Evolutionary conservation across 2,888 invertebrate genomes (phyloP), one percentile per base, ranked within the genome.

Genomic region (Plebejus anna): DNA sequence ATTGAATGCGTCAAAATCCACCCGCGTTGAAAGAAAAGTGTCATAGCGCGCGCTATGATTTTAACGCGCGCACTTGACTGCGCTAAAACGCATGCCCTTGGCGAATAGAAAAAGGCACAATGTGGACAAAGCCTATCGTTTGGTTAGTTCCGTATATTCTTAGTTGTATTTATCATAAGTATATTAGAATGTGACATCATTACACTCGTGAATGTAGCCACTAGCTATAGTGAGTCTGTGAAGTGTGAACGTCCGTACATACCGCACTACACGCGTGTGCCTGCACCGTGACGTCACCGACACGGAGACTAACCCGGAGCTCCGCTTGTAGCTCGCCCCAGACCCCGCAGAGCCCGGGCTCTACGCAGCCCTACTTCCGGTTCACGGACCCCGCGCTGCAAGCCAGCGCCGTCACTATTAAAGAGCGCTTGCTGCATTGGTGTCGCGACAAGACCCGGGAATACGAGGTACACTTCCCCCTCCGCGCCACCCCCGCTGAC

Each of bases 341-440:
- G 95, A 96, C 96, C 87, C 94, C 95, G 90, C 91, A 94, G 92
- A 95, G 95, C 91, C 94, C 94, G 89, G 89, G 92, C 90, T 96
- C 95, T 88, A 94, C 95, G 88, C 95, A 95, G 91, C 96, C 97
- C 90, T 95, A 96, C 93, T 97, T 98, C 96, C 97, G 96, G 96
- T 97, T 98, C 96, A 97, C 97, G 92, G 97, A 97, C 95, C 97
- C 97, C 88, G 96, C 96, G 94, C 96, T 98, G 95, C 96, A 96
- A 92, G 96, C 97, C 93, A 98, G 97, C 95, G 98, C 98, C 88
- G 97, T 96, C 94, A 97, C 98, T 94, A 98, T 98, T 94, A 99
- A 99, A 96, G 98, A 99, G 91, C 96, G 98, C 94, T 96, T 99
- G 91, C 96, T 99, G 94, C 96, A 97, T 94, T 99, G 99, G 99